Percentiles rank a stretch among this genome's conserved stretches.
Conservation (phyloP, 2,797 vertebrate species). For the Emys orbicularis region DNA sequence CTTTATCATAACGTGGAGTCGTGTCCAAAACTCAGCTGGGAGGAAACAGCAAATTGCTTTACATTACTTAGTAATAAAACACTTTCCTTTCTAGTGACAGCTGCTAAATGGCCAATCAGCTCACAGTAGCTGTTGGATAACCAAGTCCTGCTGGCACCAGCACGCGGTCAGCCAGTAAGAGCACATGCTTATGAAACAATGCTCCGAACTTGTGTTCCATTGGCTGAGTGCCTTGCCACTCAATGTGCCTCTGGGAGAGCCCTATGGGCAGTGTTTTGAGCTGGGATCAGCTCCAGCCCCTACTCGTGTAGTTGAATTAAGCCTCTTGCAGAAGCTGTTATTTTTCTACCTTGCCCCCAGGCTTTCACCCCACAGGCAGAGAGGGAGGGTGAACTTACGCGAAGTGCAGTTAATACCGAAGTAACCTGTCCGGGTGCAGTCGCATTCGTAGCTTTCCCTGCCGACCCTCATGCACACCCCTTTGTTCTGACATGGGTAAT, state of each 20-base stretch:
- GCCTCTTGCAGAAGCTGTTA: background rate
- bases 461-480: conserved; percentile 90
- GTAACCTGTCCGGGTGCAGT: conserved; percentile 93
- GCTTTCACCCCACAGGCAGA: background rate
- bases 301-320: background rate
- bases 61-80: background rate
- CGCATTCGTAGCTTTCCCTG: conserved; percentile 86
- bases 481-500: conserved; percentile 93
- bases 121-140: background rate
- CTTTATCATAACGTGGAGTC: conserved; percentile 82
- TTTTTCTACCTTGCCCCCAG: background rate
- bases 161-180: background rate
- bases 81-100: background rate
- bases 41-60: background rate
- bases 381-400: conserved; percentile 83
- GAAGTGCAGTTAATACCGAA: conserved; percentile 90
- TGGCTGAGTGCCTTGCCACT: background rate
- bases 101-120: background rate
- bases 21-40: conserved; percentile 89
- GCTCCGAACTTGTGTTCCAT: background rate
- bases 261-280: background rate
- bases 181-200: background rate
- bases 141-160: too few relatives aligned
- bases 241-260: background rate
- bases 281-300: background rate